These are phyloP conservation scores for Drosophila emarginata DNA, from an alignment of 2,888 invertebrate species.

Conservation along the genomic window DNA sequence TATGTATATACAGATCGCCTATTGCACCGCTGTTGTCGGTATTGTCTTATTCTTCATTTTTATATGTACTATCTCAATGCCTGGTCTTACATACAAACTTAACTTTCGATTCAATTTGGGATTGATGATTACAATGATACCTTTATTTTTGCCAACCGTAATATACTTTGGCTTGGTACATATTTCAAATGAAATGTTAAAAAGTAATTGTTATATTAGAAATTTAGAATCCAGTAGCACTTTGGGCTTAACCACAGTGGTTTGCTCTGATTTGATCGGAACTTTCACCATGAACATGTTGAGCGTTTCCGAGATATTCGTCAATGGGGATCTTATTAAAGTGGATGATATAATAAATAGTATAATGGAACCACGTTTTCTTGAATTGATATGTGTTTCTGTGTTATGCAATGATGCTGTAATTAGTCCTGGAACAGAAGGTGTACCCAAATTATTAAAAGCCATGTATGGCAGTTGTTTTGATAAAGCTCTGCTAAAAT, in stretches of 20 bases:
- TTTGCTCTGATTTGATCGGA: conserved; percentile 41
- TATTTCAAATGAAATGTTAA: conserved; percentile 3
- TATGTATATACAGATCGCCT: background rate
- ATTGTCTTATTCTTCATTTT: background rate
- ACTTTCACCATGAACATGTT: conserved; percentile 37
- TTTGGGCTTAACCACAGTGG: conserved; percentile 54
- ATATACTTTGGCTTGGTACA: conserved; percentile 39
- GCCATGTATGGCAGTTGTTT: conserved; percentile 35
- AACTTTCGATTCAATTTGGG: conserved; percentile 28
- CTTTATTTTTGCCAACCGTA: conserved; percentile 44
- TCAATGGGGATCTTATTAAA: conserved; percentile 18
- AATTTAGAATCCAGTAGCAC: conserved; percentile 50
- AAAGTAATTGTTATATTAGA: conserved; percentile 29
- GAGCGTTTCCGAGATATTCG: conserved; percentile 52
- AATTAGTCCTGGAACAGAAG: conserved; percentile 28
- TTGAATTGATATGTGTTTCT: conserved; percentile 34
- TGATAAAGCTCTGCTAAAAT: conserved; percentile 47
- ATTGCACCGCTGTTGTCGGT: conserved; percentile 16
- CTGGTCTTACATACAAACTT: background rate
- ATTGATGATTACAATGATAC: conserved; percentile 34
- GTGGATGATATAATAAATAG: rapidly evolving
- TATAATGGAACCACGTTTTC: background rate
- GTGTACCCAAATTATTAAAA: conserved; percentile 40
- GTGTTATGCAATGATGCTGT: conserved; percentile 55
- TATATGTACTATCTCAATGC: background rate